A percentile compares a stretch with the other conserved stretches of the same genome.
Conservation (phyloP, 2,113 vertebrate species). For the Orientallactaga bullata region DNA sequence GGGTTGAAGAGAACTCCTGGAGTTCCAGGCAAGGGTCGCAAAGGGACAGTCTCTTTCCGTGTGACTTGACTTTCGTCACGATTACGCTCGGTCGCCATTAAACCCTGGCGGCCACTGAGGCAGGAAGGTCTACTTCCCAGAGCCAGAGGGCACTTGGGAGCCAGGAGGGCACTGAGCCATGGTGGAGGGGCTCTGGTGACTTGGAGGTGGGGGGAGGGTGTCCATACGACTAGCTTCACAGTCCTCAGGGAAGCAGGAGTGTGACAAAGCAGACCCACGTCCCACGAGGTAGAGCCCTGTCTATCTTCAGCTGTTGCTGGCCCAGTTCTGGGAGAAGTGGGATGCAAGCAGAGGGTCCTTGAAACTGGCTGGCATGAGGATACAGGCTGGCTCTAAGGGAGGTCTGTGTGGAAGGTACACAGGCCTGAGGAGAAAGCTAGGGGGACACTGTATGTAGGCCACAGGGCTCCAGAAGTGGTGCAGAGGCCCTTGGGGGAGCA, state of each 20-base stretch:
- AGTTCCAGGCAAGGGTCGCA: neutral
- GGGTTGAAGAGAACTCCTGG: neutral
- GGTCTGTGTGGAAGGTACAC: neutral
- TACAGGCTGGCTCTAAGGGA: too few relatives aligned
- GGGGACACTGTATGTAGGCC: neutral
- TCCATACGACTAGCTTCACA: neutral
- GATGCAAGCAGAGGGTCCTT: neutral
- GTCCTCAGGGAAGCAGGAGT: neutral
- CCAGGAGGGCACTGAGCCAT: neutral
- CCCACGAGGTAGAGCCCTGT: neutral
- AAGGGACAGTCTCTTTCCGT: neutral
- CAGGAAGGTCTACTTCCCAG: neutral
- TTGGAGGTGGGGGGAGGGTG: too few relatives aligned
- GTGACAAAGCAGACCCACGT: too few relatives aligned
- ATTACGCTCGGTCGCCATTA: neutral
- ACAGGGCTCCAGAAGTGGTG: neutral
- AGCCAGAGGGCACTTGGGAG: neutral
- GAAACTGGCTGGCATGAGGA: neutral
- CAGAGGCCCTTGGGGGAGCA: too few relatives aligned
- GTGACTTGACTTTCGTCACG: neutral
- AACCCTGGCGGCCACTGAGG: neutral
- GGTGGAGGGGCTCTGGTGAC: neutral
- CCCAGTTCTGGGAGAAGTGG: neutral
- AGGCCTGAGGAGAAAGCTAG: too few relatives aligned
- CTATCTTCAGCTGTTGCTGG: neutral